A percentile compares a stretch with the other conserved stretches of the same genome.
Evolutionary conservation across 1,140 invertebrate species (phyloP).

Genomic region (Calliphora vicina): DNA sequence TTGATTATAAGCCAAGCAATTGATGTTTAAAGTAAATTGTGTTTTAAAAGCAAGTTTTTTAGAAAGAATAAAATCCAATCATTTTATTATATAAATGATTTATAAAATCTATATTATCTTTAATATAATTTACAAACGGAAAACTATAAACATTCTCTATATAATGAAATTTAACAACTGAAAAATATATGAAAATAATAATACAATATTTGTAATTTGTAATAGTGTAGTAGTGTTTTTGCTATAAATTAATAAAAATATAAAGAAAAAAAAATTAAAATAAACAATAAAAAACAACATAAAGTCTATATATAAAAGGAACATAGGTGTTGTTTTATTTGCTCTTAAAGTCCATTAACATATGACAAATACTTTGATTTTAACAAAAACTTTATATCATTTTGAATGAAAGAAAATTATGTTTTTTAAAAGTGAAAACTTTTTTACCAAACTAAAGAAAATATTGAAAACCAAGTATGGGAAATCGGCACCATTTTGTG

Average conservation of each 20-base stretch:
- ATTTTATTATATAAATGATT: not conserved
- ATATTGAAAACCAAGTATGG: too few species aligned
- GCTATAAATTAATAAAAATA: constrained; percentile 19
- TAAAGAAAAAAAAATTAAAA: not conserved
- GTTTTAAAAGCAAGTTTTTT: not conserved
- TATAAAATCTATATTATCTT: too few species aligned
- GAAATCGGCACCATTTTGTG: too few species aligned
- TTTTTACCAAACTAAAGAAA: too few species aligned
- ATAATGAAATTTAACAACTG: not conserved
- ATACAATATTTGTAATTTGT: constrained; percentile 12
- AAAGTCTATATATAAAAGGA: not conserved
- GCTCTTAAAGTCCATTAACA: too few species aligned
- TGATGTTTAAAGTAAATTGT: not conserved
- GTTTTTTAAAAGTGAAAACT: too few species aligned
- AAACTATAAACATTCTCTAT: constrained; percentile 6
- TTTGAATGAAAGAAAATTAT: too few species aligned
- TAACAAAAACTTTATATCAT: too few species aligned
- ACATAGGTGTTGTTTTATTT: not conserved
- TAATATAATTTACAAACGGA: too few species aligned
- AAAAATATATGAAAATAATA: not conserved
- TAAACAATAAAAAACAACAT: not conserved
- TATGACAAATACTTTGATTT: too few species aligned
- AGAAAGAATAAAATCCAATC: not conserved
- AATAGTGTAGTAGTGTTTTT: constrained; percentile 30
- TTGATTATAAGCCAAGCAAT: too few species aligned